Conservation (phyloP, 53 echinoderm and acorn worm genomes). For the Antedon mediterranea region DNA sequence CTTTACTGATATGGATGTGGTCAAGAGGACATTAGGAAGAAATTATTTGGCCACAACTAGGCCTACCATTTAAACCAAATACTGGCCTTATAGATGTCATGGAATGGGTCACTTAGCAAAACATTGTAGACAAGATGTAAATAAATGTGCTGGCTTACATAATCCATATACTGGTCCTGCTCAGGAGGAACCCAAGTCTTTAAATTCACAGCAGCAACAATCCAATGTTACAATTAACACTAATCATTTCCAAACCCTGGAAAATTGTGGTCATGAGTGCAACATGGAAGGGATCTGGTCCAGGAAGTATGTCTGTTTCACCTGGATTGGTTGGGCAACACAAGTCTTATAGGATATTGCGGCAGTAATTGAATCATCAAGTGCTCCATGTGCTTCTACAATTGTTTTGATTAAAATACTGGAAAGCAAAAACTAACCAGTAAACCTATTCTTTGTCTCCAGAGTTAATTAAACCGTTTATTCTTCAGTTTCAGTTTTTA, state of each 20-base stretch:
- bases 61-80: not conserved
- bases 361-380: no score
- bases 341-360: no score
- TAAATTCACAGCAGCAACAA: not conserved
- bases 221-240: constrained; percentile 10
- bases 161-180: not conserved
- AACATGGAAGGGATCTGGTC: no score
- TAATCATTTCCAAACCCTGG: not conserved
- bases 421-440: no score
- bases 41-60: constrained; percentile 14
- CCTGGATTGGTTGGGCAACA: not conserved
- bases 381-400: no score
- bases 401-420: no score
- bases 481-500: no score
- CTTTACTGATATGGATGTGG: constrained; percentile 7
- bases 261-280: not conserved
- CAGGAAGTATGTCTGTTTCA: constrained; percentile 6
- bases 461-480: no score
- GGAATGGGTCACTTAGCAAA: constrained; percentile 9
- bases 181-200: not conserved
- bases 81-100: constrained; percentile 7
- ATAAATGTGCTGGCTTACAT: constrained; percentile 3
- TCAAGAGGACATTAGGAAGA: constrained; percentile 6
- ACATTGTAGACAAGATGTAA: constrained; percentile 7
- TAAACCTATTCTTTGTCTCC: no score